Conservation (phyloP, 2,888 invertebrate genomes). For the Therioaphis trifolii region DNA sequence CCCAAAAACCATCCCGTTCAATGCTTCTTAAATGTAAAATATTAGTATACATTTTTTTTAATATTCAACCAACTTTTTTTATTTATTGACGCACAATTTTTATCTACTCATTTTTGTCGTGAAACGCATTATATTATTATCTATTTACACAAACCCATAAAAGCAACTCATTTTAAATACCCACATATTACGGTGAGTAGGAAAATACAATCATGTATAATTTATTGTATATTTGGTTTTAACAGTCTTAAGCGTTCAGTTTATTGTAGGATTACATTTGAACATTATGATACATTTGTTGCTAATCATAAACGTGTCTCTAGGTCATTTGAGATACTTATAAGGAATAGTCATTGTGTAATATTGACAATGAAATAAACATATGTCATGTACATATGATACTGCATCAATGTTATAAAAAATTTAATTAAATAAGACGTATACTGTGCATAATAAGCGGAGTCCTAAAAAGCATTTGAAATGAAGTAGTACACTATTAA, state of each 20-base stretch:
- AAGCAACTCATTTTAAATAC: conserved; percentile 12
- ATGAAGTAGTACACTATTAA: background rate
- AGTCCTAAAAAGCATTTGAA: background rate
- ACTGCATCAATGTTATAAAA: background rate
- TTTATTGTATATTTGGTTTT: background rate
- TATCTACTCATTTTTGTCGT: too few species aligned
- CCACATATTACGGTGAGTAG: background rate
- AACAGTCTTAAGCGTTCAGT: background rate
- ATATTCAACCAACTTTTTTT: too few species aligned
- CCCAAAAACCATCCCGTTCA: conserved; percentile 18
- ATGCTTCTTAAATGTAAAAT: conserved; percentile 32
- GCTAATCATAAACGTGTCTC: background rate
- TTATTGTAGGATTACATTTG: background rate
- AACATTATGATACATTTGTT: background rate
- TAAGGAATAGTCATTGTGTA: background rate
- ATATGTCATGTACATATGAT: background rate
- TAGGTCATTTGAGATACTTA: conserved; percentile 1
- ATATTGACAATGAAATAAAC: conserved; percentile 19
- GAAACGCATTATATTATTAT: too few species aligned
- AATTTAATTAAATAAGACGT: background rate
- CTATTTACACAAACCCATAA: too few species aligned
- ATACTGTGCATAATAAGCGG: background rate
- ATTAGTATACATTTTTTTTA: background rate
- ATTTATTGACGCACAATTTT: background rate
- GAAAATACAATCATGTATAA: background rate